These are phyloP conservation scores for Cephonodes hylas DNA, from an alignment of 2,888 invertebrate genomes.

Conservation along the genomic window DNA sequence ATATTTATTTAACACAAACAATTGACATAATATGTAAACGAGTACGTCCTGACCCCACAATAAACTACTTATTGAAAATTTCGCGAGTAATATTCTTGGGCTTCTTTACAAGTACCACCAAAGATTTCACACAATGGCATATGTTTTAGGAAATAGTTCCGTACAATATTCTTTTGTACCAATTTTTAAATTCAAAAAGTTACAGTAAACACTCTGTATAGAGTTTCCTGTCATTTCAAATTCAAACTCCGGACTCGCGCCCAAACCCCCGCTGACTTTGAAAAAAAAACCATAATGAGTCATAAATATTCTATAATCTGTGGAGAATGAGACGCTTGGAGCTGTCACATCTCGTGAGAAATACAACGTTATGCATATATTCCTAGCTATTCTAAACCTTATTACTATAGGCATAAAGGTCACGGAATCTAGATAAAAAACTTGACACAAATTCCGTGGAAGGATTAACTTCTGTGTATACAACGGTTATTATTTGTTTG, in stretches of 20 bases:
- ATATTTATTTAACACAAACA: no score
- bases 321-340: constrained; percentile 52
- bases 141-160: no score
- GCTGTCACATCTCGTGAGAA: constrained; percentile 49
- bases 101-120: no score
- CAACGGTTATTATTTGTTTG: constrained; percentile 24
- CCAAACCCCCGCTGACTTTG: constrained; percentile 44
- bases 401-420: neutral
- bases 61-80: no score
- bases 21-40: no score
- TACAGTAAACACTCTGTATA: constrained; percentile 38
- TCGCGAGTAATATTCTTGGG: no score
- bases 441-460: constrained; percentile 15
- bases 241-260: constrained; percentile 36
- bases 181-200: neutral
- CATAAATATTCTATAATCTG: constrained; percentile 68
- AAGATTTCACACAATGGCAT: no score
- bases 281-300: constrained; percentile 52
- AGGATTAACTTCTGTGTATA: constrained; percentile 26
- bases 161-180: no score
- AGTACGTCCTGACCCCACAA: no score
- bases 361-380: constrained; percentile 18
- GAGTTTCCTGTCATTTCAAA: constrained; percentile 41
- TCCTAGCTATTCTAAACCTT: constrained; percentile 19
- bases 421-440: neutral